phyloP scores from a whole-genome alignment of 1,140 invertebrate species.

The Zaprionus davidi region DNA sequence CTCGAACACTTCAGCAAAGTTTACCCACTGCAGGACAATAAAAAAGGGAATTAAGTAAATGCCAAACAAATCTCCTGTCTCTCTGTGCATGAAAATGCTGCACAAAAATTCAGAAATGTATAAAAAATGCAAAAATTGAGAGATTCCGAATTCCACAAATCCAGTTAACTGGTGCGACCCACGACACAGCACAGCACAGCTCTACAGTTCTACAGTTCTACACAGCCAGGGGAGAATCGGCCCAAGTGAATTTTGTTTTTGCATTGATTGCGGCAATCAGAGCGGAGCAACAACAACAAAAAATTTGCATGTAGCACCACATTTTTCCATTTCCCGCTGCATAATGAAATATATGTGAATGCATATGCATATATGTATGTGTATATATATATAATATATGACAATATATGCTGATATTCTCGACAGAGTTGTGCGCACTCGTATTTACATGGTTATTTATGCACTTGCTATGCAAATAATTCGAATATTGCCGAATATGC shows the following conservation, averaged over 20 bases:
- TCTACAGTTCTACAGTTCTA: no score
- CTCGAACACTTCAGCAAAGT: neutral
- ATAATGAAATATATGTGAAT: conserved; percentile 37
- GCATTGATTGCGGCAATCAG: conserved; percentile 60
- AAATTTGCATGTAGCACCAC: conserved; percentile 2
- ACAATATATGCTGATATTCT: conserved; percentile 17
- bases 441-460: conserved; percentile 59
- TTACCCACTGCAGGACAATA: neutral
- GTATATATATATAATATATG: neutral
- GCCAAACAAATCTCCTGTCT: neutral
- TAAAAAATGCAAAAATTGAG: conserved; percentile 5
- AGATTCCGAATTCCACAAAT: conserved; percentile 23
- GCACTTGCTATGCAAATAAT: conserved; percentile 55
- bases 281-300: conserved; percentile 20
- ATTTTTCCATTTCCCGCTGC: conserved; percentile 42
- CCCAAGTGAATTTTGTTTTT: conserved; percentile 36
- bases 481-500: conserved; percentile 29
- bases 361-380: conserved; percentile 1
- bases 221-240: neutral
- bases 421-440: conserved; percentile 14
- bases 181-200: neutral
- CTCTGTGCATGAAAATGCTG: neutral
- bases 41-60: neutral
- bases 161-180: conserved; percentile 21
- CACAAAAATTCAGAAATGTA: conserved; percentile 10